Evolutionary conservation across 2,113 vertebrate genomes (phyloP), one percentile per base, ranked within the genome.

Genomic region (Phalacrocorax pelagicus): DNA sequence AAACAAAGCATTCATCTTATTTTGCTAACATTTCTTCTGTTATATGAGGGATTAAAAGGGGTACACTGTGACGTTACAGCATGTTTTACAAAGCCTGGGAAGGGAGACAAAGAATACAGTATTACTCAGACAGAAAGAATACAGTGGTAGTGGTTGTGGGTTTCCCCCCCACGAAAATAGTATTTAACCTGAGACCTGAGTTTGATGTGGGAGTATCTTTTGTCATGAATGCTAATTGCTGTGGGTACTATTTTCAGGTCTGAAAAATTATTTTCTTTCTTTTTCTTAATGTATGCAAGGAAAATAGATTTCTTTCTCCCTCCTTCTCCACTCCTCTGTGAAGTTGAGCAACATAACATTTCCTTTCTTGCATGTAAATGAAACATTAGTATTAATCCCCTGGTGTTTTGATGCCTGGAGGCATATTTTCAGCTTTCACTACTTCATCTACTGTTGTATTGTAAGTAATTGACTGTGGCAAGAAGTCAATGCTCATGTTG

Each of bases 391-490:
- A 96, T 96, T 98, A 98, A 97, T 96, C 88, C 92, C 86, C 44
- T 96, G 90, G 91, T 97, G 83, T 88, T 97, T 70, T 96, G 94
- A 93, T 24, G 96, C 92, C 91, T 81, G 51, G 79, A 98, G 93
- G 84, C 96, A 90, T 96, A 94, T 97, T 97, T 96, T 97, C 86
- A 96, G 93, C 85, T 94, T 98, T 97, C 74, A 96, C 70, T 96
- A 85, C 85, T 94, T 98, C 90, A 97, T 97, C 90, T 96, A 96
- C 78, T 94, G 74, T 80, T 97, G 78, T 95, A 95, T 86, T 96
- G 66, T 96, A 96, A 96, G 73, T 97, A 97, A 98, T 97, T 98
- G 93, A 97, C 93, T 96, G 85, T 97, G 94, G 72, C 96, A 97
- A 97, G 81, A 87, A 97, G 94, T 97, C 96, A 96, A 81, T 94